Evolutionary conservation across 2,113 vertebrate genomes (phyloP).

Genomic region (Laticauda laticaudata): DNA sequence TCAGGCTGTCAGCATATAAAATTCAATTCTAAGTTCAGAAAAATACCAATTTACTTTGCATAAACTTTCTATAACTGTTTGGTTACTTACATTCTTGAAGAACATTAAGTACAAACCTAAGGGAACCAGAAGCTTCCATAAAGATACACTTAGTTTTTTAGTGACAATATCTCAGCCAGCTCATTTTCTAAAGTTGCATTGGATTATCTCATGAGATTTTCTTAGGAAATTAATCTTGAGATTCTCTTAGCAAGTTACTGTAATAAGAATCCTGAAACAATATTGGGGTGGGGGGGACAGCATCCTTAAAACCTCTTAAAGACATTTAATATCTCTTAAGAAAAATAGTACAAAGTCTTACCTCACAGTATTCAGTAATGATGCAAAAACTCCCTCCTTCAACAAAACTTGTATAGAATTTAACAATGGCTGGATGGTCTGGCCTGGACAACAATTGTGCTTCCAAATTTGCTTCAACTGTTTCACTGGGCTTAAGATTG

Average conservation of each 20-base stretch:
- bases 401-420: slow-evolving; percentile 83
- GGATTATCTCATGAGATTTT: not conserved
- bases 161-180: not conserved
- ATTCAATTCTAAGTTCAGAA: not conserved
- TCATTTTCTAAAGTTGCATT: not conserved
- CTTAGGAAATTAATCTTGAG: not conserved
- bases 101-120: not conserved
- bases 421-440: slow-evolving; percentile 82
- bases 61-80: not conserved
- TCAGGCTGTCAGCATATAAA: not conserved
- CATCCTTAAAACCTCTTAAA: slow-evolving; percentile 12
- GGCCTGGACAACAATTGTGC: slow-evolving; percentile 83
- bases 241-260: not conserved
- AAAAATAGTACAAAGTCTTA: slow-evolving; percentile 56
- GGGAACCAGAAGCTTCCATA: not conserved
- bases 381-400: slow-evolving; percentile 82
- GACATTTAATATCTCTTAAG: not conserved
- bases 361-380: slow-evolving; percentile 86
- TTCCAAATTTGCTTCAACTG: slow-evolving; percentile 80
- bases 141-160: not conserved
- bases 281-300: not conserved
- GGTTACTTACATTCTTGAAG: not conserved
- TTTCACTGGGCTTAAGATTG: slow-evolving; percentile 80
- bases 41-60: not conserved
- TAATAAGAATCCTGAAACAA: slow-evolving; percentile 12